phyloP scores from a whole-genome alignment of 2,113 vertebrate genomes.

The Azemiops feae region DNA sequence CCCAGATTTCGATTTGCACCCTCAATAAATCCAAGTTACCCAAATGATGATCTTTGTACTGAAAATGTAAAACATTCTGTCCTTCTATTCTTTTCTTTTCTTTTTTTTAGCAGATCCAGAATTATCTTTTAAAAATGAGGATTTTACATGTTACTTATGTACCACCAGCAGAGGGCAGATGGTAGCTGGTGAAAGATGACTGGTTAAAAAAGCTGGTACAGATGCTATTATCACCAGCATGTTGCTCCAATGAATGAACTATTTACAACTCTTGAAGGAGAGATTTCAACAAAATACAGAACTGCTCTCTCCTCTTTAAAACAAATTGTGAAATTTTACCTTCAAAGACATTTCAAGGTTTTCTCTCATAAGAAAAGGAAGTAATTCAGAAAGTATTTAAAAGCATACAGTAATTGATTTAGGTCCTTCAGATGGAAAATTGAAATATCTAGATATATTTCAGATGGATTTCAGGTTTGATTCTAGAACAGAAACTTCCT shows the following conservation, averaged over 20 bases:
- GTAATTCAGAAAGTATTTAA: neutral
- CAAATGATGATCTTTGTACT: neutral
- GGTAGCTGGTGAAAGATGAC: neutral
- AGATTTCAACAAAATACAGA: neutral
- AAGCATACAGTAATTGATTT: neutral
- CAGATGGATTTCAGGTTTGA: neutral
- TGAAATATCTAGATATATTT: neutral
- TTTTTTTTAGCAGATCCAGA: neutral
- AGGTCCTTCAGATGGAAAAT: neutral
- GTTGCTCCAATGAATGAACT: neutral
- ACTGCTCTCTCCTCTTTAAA: neutral
- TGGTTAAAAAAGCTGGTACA: neutral
- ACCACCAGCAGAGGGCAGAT: constrained; percentile 24
- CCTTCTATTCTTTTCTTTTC: neutral
- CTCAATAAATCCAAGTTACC: neutral
- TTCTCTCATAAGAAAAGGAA: neutral
- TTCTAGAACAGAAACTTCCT: neutral
- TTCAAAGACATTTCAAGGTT: neutral
- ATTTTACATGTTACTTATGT: neutral
- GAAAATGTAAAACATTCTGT: neutral
- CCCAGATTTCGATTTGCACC: neutral
- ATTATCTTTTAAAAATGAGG: neutral
- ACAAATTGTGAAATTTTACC: neutral
- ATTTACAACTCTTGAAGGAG: neutral
- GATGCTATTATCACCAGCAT: neutral